phyloP scores from a whole-genome alignment of 2,113 vertebrate genomes.

The Stictonetta naevosa region DNA sequence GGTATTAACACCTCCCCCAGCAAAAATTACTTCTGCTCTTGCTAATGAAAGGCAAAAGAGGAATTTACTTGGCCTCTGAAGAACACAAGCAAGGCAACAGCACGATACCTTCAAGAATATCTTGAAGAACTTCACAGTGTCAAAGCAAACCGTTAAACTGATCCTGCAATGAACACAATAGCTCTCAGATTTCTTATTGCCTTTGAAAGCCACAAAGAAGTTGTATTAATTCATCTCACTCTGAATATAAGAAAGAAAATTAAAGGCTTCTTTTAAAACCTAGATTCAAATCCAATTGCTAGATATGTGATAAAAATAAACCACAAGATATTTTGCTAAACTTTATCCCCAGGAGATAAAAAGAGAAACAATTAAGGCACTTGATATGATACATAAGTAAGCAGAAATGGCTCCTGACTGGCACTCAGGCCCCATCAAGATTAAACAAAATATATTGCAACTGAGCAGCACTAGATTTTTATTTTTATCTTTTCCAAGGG shows the following conservation, averaged over 20 bases:
- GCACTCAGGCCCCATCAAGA: neutral
- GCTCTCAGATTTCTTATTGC: neutral
- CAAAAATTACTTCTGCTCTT: neutral
- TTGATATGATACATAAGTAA: conserved; percentile 1
- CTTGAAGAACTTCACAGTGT: neutral
- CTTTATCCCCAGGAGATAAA: neutral
- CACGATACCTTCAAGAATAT: neutral
- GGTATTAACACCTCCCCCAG: accelerated
- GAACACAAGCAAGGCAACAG: neutral
- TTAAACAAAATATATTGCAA: conserved; percentile 39
- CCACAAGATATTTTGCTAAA: neutral
- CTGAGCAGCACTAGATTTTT: neutral
- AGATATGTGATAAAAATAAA: conserved; percentile 16
- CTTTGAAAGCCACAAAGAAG: neutral
- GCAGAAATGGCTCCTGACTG: neutral
- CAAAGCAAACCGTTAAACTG: neutral
- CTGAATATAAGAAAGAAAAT: neutral
- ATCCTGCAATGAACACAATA: neutral
- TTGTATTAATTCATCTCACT: neutral
- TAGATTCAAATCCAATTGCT: neutral
- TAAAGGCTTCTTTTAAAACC: neutral
- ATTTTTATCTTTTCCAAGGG: neutral
- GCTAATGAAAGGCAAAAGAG: neutral
- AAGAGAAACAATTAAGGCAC: neutral
- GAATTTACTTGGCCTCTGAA: neutral